Base-by-base conservation (phyloP, 2,797 vertebrate genomes). In the Graptemys geographica region DNA sequence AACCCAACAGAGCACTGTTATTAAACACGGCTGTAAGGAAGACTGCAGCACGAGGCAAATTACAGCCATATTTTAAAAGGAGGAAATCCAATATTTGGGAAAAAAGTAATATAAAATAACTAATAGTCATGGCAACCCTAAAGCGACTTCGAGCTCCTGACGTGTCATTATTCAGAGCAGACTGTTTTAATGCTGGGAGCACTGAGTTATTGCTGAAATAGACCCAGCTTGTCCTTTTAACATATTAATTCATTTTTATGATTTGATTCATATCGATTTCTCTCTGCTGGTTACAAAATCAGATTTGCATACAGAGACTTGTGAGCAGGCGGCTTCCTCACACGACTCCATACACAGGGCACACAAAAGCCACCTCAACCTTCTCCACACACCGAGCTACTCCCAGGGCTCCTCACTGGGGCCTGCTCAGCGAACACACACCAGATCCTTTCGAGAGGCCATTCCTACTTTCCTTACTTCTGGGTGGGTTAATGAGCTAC, bases 261-360 rank as follows among this genome's bases (percentile, higher is more conserved):
- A 23, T 25, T 19, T 49, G 53, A 62, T 47, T 62, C 15, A 3
- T 49, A 31, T 11, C 6, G 2, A 33, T 83, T 78, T 80, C 57
- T 79, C 27, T 81, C 5, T 52, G 55, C 27, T 49, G 3, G 33
- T 88, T 37, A 74, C 0, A 1, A 37, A 53, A 25, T 49, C 0
- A 0, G 28, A 41, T 55, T 37, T 49, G 57, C 31, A 3, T 25
- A 12, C 27, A 10, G 15, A 81, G 80, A 25, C 69, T 27, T 44
- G 18, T 41, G 62, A 52, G 59, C 44, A 52, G 59, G 69, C 0
- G 1, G 41, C 2, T 0, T 56, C 25, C 18, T 31, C 25, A 11
- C 31, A 3, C 31, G 5, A 12, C 47, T 49, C 44, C 44, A 28
- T 5, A 21, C 5, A 16, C 31, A 19, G 47, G 44, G 12, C 31